Base-by-base conservation (phyloP, 2,113 vertebrate genomes). In the Microcebus murinus region DNA sequence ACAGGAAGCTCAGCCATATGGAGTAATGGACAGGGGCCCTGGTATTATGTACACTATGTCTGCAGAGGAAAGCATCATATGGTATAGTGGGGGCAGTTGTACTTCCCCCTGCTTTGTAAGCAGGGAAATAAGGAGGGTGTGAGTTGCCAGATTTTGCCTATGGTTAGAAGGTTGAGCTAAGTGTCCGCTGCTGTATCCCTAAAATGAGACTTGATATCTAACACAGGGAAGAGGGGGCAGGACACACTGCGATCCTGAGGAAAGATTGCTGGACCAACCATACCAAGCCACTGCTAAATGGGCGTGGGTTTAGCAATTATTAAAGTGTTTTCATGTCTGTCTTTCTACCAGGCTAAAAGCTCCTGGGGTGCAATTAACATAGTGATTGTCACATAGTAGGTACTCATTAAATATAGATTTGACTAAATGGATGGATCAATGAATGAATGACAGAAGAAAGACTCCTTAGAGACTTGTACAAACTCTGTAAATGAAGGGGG, bases 401-500 rank as follows among this genome's bases (percentile, higher is more conserved):
- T n/a, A n/a, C 39, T 95, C 70, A 84, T 25, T 74, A 95, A 80
- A 68, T 87, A 84, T 6, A 95, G 48, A 79, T 90, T 73, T 68
- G 65, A 55, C 45, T 83, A 90, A 87, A 55, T 92, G 42, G 20
- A 15, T 63, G 8, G 42, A 21, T 57, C 59, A 87, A 73, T 85
- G 59, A 55, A 63, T 50, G 81, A 92, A 81, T 59, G 45, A 59
- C 18, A 81, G n/a, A 91, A 88, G 74, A 86, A 88, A 91, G 50
- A 63, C 1, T 87, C 48, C 17, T 8, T 27, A 70, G 57, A 61
- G n/a, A 77, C 70, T 91, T 91, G 39, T 3, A 27, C 20, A 34
- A 87, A 67, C 18, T 94, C 31, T 17, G 52, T 92, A 90, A 42
- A 81, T 52, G 50, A 76, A 52, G 18, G 9, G 29, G 6, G 20